These are phyloP conservation scores for Carollia perspicillata DNA, from an alignment of 2,113 vertebrate genomes.

Conservation along the genomic window DNA sequence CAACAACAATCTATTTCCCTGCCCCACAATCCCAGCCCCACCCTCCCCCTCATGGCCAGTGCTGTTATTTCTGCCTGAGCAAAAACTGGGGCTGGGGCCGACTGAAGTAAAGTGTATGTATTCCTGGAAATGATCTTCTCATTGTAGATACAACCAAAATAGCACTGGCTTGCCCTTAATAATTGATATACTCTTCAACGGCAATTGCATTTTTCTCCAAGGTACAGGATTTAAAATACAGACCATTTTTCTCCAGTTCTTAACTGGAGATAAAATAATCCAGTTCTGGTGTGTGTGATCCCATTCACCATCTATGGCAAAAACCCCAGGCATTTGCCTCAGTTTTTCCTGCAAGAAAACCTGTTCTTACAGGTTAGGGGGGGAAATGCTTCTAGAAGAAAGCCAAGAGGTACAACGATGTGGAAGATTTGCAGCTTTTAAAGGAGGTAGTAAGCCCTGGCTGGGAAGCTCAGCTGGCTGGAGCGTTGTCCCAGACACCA, in stretches of 20 bases:
- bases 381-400: neutral
- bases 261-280: neutral
- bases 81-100: neutral
- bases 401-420: neutral
- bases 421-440: constrained; percentile 14
- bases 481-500: too few relatives aligned
- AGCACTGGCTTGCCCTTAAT: constrained; percentile 42
- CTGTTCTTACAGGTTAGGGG: neutral
- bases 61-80: constrained; percentile 33
- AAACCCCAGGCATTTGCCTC: neutral
- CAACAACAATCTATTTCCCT: neutral
- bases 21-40: neutral
- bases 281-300: neutral
- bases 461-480: too few relatives aligned
- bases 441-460: neutral
- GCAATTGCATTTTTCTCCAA: constrained; percentile 24
- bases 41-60: neutral
- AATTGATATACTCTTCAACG: constrained; percentile 52
- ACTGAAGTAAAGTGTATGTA: neutral
- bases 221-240: constrained; percentile 41
- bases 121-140: constrained; percentile 64
- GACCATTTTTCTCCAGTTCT: constrained; percentile 18
- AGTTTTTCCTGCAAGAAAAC: neutral
- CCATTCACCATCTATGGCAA: neutral
- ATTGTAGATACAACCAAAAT: constrained; percentile 54